Base-by-base conservation (phyloP, 2,113 vertebrate species). In the Chauna torquata region DNA sequence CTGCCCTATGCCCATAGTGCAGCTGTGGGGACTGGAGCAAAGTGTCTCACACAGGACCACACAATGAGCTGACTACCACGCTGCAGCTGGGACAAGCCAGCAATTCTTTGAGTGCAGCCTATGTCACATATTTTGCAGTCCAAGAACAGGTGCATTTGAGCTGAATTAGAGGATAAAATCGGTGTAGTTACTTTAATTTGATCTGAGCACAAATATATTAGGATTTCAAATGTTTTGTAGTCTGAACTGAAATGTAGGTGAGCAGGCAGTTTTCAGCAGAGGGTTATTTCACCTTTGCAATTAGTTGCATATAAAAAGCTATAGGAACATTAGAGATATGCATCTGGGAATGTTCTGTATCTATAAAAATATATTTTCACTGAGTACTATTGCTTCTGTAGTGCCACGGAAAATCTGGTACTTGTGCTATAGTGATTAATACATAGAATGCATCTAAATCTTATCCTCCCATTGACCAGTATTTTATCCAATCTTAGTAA, bases 141-240 rank as follows among this genome's bases (percentile, higher is more conserved):
- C 90, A 90, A 94, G 92, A 97, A 96, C 96, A 97, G 97, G 96
- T 81, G 87, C 84, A 83, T 94, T 97, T 86, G 92, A 81, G 62
- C 72, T 81, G 90, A 95, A 85, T 82, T 69, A 20, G 69, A 76
- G 78, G 68, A 65, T 50, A 57, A 88, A 71, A 90, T 75, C 93
- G 88, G 69, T 72, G 65, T 57, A 88, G 71, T 34, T 71, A 81
- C 71, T 77, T 81, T 88, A 81, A 82, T 70, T 49, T 71, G 91
- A 78, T 86, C 82, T 72, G 89, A 74, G 80, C 82, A 95, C 91
- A 94, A 92, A 93, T 86, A 86, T 69, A 27, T 76, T 70, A 58
- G 90, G 91, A 71, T 94, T 94, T 97, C 87, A 70, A 83, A 82
- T 65, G 90, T 95, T 94, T 88, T 86, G 8, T 5, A 77, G 58